Evolutionary conservation across 2,113 vertebrate genomes (phyloP), one percentile per base, ranked within the genome.

Genomic region (Aegotheles bennettii): DNA sequence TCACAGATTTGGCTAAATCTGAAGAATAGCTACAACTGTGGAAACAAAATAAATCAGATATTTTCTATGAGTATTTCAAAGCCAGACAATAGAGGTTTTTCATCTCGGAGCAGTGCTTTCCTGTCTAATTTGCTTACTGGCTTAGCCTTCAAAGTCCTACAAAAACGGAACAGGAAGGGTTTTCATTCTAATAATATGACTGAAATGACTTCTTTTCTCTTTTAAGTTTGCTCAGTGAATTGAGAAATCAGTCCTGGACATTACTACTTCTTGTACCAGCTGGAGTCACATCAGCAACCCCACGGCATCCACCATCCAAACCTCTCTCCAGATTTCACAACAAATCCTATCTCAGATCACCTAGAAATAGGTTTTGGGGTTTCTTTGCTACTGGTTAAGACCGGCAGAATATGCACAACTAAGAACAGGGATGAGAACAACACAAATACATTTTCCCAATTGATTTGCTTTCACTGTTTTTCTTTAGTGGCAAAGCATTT

Each of bases 241-340:
- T 20, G n/a, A 59, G 35, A 56, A 73, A 53, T 13, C 15, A 23
- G 48, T 20, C 35, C 6, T 0, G 1, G 43, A 1, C 36, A 21
- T 18, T 31, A 4, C 23, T 50, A 2, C 20, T 21, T 2, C 53
- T 35, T 11, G 73, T 63, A 59, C 17, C 53, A 61, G 19, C 85
- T 28, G 56, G 4, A 20, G 8, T 24, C 84, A 17, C 1, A 35
- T 43, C 88, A 33, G 70, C 16, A 20, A 4, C 26, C 29, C 47
- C 6, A 3, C 2, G 14, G 3, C 16, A 1, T 6, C 0, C 1
- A 8, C 14, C 6, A 0, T 6, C 24, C 80, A 31, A n/a, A 16
- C 50, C 0, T 5, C 21, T 36, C 21, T 24, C 42, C 38, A 19
- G 16, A 10, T 48, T 80, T 73, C 89, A 16, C 4, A 26, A 28